Base-by-base conservation (phyloP, 2,113 vertebrate species). In the Misgurnus mizolepis region DNA sequence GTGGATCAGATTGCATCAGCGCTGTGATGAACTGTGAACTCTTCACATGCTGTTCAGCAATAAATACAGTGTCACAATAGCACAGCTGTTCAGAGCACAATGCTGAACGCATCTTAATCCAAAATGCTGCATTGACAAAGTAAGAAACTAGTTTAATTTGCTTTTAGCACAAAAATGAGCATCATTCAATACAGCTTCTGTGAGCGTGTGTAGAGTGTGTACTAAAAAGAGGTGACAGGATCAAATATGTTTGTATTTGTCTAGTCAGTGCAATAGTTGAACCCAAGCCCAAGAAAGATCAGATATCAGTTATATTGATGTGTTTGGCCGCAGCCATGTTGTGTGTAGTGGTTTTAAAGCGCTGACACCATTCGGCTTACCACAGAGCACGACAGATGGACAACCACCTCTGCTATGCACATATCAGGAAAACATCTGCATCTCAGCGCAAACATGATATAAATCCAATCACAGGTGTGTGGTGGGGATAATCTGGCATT, bases 261-360 rank as follows among this genome's bases (percentile, higher is more conserved):
- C 10, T n/a, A 67, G 40, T 74, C 50, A 73, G 56, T 39, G 15
- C n/a, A 76, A 68, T 62, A 67, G 67, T 80, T 45, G 75, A 62
- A 53, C 71, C 67, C 39, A 61, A 56, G 62, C 77, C 76, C 76
- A 64, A 53, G 50, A 79, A 67, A 47, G 80, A 82, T 86, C 80
- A 76, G 45, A 62, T 86, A 49, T 73, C 82, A 72, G 67, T 61
- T 18, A 60, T 84, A 86, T 86, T 58, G 82, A 84, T 80, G 76
- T 86, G 82, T 86, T 86, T 79, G 80, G 81, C 82, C 69, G 55
- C 80, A 72, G 50, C 40, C 27, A 66, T 85, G 60, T 76, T 71
- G 78, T 71, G 34, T 62, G 62, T 34, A 34, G 39, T 45, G 64
- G 70, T 81, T 81, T 67, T 47, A 58, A 62, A 67, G 60, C 27